Evolutionary conservation across 30 jellyfish, hydroid and myxozoan species (phyloP).

Genomic region (Pelagia noctiluca): DNA sequence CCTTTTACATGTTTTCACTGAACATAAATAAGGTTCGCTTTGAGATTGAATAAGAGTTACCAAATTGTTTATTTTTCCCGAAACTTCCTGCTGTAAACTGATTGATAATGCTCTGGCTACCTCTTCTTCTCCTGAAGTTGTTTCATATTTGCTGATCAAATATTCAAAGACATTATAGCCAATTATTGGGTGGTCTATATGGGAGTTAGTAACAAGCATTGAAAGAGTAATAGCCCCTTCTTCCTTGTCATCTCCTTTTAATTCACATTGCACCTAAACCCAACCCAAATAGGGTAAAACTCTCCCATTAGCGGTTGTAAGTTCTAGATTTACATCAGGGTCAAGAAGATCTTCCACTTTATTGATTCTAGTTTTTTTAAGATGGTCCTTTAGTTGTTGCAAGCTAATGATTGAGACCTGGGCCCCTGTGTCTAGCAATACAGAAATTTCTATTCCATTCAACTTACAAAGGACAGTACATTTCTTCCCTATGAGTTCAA

Average conservation of each 20-base stretch:
- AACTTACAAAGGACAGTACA: too few species aligned
- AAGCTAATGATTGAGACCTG: conserved; percentile 17
- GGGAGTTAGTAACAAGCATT: conserved; percentile 24
- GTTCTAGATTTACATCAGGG: conserved; percentile 32
- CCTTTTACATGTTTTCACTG: conserved; percentile 6
- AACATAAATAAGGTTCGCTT: conserved; percentile 10
- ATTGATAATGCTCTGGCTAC: neutral
- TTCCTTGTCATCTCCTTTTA: neutral
- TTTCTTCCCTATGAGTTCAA: neutral
- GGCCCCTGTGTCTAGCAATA: conserved; percentile 26
- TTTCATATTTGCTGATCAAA: conserved; percentile 7
- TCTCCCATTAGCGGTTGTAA: conserved; percentile 46
- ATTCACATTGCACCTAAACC: conserved; percentile 11
- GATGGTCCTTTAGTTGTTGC: neutral
- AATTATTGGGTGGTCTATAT: conserved; percentile 36
- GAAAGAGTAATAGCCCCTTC: neutral
- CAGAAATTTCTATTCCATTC: conserved; percentile 1
- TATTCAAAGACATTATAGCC: conserved; percentile 40
- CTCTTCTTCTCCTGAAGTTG: conserved; percentile 10
- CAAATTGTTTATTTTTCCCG: conserved; percentile 6
- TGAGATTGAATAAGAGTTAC: neutral
- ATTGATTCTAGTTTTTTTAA: neutral
- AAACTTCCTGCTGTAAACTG: conserved; percentile 9
- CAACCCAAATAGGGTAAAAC: conserved; percentile 43
- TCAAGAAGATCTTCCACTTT: conserved; percentile 36